Conservation (phyloP, 2,888 invertebrate species). For the Zaprionus lineosus region DNA sequence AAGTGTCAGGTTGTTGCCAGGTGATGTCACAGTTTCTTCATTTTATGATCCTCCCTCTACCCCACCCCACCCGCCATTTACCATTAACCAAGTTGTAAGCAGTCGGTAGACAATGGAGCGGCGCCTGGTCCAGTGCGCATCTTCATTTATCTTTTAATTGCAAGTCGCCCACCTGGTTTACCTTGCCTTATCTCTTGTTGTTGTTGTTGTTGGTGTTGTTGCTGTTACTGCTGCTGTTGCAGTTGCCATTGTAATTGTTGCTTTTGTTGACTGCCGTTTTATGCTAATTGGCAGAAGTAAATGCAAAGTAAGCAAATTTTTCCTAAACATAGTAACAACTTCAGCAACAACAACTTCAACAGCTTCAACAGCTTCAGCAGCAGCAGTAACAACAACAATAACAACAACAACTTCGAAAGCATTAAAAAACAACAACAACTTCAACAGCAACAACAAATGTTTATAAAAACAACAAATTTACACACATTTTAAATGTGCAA, state of each 20-base stretch:
- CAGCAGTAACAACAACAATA: conserved; percentile 17
- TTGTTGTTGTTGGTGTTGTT: conserved; percentile 6
- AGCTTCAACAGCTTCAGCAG: neutral
- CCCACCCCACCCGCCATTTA: too few species aligned
- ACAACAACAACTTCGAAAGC: conserved; percentile 13
- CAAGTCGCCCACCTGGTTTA: conserved; percentile 41
- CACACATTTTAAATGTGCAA: conserved; percentile 57
- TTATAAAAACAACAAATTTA: conserved; percentile 46
- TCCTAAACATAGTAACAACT: conserved; percentile 37
- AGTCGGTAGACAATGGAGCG: conserved; percentile 56
- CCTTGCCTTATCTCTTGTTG: conserved; percentile 36
- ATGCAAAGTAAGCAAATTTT: conserved; percentile 63
- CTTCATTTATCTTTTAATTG: conserved; percentile 58
- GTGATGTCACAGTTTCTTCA: conserved; percentile 47
- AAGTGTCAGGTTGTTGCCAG: conserved; percentile 35
- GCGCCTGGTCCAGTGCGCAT: conserved; percentile 43
- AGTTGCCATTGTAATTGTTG: too few species aligned
- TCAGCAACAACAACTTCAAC: conserved; percentile 17
- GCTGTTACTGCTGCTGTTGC: conserved; percentile 8
- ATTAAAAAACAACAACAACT: conserved; percentile 15
- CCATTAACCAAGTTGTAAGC: too few species aligned
- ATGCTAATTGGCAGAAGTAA: conserved; percentile 66
- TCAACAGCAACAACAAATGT: too few species aligned
- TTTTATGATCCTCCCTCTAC: neutral
- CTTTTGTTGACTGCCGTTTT: conserved; percentile 40